Percentiles rank a stretch among this genome's conserved stretches.
Evolutionary conservation across 2,113 vertebrate species (phyloP).

Genomic region (Crocuta crocuta): DNA sequence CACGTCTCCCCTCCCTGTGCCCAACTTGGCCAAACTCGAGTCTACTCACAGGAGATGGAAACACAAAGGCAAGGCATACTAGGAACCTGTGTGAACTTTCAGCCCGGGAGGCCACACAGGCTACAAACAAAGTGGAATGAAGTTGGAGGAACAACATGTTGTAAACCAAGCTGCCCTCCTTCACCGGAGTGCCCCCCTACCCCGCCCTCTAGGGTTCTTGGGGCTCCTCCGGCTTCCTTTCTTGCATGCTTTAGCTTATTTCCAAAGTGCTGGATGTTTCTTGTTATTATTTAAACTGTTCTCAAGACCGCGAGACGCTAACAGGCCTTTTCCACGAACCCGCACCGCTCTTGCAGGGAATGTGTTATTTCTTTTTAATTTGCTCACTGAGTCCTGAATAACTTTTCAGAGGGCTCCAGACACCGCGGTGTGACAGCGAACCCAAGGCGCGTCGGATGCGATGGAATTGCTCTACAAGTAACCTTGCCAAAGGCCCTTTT

Average conservation of each 20-base stretch:
- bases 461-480: slow-evolving; percentile 96
- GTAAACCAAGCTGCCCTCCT: background rate
- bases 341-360: slow-evolving; percentile 89
- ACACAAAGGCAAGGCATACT: background rate
- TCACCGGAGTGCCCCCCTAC: too few relatives aligned
- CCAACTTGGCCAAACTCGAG: background rate
- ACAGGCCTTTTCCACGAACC: slow-evolving; percentile 81
- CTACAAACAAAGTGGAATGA: background rate
- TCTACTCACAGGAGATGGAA: background rate
- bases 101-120: background rate
- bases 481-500: slow-evolving; percentile 98
- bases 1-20: too few relatives aligned
- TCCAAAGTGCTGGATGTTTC: slow-evolving; percentile 82
- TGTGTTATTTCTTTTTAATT: slow-evolving; percentile 91
- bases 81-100: background rate
- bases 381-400: slow-evolving; percentile 92
- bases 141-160: background rate
- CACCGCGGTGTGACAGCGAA: slow-evolving; percentile 93
- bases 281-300: slow-evolving; percentile 83
- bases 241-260: slow-evolving; percentile 65
- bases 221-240: slow-evolving; percentile 60
- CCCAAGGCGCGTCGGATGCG: slow-evolving; percentile 92
- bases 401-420: slow-evolving; percentile 92
- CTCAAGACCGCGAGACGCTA: slow-evolving; percentile 89
- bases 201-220: background rate